Percentiles rank a stretch among this genome's conserved stretches.
Conservation (phyloP, 2,113 vertebrate genomes). For the Furnarius figulus region DNA sequence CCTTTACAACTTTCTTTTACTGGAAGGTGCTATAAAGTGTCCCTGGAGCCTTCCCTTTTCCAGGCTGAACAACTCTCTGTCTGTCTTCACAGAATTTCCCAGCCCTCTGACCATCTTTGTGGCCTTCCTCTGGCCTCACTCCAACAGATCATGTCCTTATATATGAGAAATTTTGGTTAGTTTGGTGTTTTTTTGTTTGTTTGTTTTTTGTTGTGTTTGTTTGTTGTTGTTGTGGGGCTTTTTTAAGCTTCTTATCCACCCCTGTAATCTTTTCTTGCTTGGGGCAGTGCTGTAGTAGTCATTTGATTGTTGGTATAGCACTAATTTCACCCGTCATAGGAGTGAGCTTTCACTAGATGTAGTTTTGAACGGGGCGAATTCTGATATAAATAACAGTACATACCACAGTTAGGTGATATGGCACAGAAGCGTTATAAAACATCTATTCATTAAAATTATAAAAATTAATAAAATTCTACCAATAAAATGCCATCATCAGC, state of each 20-base stretch:
- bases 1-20: background rate
- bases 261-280: background rate
- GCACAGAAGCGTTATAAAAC: background rate
- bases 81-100: background rate
- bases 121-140: background rate
- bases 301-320: background rate
- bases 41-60: background rate
- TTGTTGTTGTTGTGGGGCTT: too few species aligned
- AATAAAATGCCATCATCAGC: background rate
- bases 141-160: background rate
- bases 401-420: background rate
- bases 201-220: too few species aligned
- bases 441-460: background rate
- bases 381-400: background rate
- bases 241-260: background rate
- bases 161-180: background rate
- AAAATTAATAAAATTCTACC: background rate
- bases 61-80: background rate
- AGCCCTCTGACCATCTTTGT: background rate
- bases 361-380: background rate
- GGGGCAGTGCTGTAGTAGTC: background rate
- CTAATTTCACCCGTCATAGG: background rate
- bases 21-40: background rate
- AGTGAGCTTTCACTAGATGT: background rate
- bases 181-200: too few species aligned